phyloP scores from a whole-genome alignment of 2,113 vertebrate species.

The Pygoscelis antarcticus region DNA sequence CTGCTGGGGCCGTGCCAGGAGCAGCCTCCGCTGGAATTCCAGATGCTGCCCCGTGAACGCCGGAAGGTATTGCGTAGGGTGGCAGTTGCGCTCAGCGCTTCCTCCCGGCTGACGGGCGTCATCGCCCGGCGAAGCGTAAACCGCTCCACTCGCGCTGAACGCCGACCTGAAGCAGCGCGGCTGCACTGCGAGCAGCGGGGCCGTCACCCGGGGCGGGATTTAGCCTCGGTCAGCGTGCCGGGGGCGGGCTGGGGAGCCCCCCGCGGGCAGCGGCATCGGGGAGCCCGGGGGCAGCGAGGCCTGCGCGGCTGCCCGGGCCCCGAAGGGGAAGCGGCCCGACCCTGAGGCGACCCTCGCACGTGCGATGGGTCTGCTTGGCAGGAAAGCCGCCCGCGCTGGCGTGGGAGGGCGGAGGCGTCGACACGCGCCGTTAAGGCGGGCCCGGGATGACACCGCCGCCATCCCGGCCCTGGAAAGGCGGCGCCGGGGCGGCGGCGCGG shows the following conservation, averaged over 20 bases:
- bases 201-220: too few species aligned
- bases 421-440: too few species aligned
- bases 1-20: background rate
- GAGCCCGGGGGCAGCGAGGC: background rate
- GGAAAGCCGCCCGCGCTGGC: background rate
- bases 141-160: rapidly evolving
- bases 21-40: background rate
- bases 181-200: background rate
- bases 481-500: background rate
- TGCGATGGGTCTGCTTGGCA: background rate
- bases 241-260: background rate
- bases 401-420: background rate
- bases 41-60: background rate
- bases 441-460: too few species aligned
- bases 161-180: too few species aligned
- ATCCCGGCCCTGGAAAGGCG: too few species aligned
- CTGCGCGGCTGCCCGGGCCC: background rate
- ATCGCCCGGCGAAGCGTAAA: rapidly evolving
- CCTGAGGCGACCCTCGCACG: too few species aligned
- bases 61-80: too few species aligned
- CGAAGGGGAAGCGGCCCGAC: background rate
- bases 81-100: background rate
- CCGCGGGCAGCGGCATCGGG: background rate
- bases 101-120: background rate
- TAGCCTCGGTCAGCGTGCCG: rapidly evolving